Conservation (phyloP, 2,888 invertebrate genomes). For the Polydrusus tereticollis region DNA sequence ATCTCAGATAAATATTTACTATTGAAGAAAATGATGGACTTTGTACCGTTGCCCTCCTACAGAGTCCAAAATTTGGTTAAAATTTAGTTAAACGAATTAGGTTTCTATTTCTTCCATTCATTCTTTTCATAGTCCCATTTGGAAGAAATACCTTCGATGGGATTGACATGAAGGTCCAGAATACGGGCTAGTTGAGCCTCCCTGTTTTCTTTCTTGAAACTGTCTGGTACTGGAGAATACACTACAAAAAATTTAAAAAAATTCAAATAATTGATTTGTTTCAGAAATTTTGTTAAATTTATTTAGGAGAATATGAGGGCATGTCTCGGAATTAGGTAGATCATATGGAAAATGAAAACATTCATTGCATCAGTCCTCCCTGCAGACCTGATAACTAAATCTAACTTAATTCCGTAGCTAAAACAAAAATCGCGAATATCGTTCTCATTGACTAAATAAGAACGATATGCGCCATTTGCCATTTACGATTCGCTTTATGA, state of each 20-base stretch:
- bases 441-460: too few relatives aligned
- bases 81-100: slow-evolving; percentile 2
- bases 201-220: slow-evolving; percentile 73
- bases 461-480: too few relatives aligned
- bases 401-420: too few relatives aligned
- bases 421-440: too few relatives aligned
- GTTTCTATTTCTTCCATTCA: slow-evolving; percentile 72
- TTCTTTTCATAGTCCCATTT: slow-evolving; percentile 81
- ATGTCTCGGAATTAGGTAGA: background rate
- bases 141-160: slow-evolving; percentile 73
- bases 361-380: too few relatives aligned
- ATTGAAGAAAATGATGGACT: slow-evolving; percentile 1
- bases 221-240: slow-evolving; percentile 67
- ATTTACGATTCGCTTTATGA: too few relatives aligned
- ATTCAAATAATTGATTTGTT: too few relatives aligned
- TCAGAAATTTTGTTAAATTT: too few relatives aligned
- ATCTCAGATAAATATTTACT: slow-evolving; percentile 20
- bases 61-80: slow-evolving; percentile 19
- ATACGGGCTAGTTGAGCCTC: slow-evolving; percentile 73
- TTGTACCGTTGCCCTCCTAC: slow-evolving; percentile 35
- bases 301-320: background rate
- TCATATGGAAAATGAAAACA: too few relatives aligned
- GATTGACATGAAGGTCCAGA: slow-evolving; percentile 72
- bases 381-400: too few relatives aligned
- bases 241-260: slow-evolving; percentile 56